phyloP scores from a whole-genome alignment of 2,113 vertebrate genomes.

The Tetrax tetrax region DNA sequence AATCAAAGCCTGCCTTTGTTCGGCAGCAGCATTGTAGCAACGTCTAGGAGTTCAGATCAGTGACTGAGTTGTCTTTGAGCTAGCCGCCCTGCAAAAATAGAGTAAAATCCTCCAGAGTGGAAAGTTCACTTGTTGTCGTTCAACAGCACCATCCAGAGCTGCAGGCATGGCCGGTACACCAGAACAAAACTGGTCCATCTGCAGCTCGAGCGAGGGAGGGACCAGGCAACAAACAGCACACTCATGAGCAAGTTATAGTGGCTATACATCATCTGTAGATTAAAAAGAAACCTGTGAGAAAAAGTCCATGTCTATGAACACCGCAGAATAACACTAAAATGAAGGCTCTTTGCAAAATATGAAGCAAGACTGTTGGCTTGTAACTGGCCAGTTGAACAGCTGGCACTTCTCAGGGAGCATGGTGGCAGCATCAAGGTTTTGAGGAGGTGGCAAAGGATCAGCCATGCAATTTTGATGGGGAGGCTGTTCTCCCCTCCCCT shows the following conservation, averaged over 20 bases:
- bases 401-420: not conserved
- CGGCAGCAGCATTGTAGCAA: not conserved
- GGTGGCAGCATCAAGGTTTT: not conserved
- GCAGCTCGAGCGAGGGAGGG: fast-evolving
- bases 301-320: not conserved
- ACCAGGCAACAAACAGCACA: not conserved
- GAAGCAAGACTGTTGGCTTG: not conserved
- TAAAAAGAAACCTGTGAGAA: not conserved
- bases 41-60: not conserved
- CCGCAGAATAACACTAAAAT: not conserved
- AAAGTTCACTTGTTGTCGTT: not conserved
- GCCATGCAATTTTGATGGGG: no score
- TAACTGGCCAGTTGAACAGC: not conserved
- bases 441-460: not conserved
- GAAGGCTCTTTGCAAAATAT: not conserved
- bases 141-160: not conserved
- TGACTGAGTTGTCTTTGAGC: slow-evolving; percentile 2
- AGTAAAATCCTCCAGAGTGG: not conserved
- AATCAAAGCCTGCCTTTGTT: slow-evolving; percentile 63
- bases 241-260: not conserved
- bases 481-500: not conserved
- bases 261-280: not conserved
- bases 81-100: not conserved
- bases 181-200: not conserved
- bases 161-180: fast-evolving